Base-by-base conservation (phyloP, 2,888 invertebrate genomes). In the Cryptus viduatorius region DNA sequence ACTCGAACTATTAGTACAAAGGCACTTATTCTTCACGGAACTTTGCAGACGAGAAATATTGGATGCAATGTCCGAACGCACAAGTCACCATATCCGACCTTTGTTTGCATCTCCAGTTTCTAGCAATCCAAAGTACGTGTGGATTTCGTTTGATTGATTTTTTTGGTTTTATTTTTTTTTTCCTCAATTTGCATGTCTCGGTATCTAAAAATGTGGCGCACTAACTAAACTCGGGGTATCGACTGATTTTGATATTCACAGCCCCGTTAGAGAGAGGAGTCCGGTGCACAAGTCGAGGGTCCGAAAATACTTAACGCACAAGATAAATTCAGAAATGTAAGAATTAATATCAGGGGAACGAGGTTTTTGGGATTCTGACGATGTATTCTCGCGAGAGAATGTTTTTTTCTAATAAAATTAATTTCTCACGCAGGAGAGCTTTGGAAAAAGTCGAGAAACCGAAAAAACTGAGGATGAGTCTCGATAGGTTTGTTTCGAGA, bases 1-100 rank as follows among this genome's bases (percentile, higher is more conserved):
- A 71, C 71, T n/a, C 24, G 24, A 24, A n/a, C 59, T 24, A 72
- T 56, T 31, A 71, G 37, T 19, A 12, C 50, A 42, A 50, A 29
- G 48, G 48, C 24, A 46, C 61, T 72, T 24, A 61, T 31, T 19
- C 42, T 46, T 16, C 61, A 76, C 78, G 72, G 46, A 37, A 68
- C 68, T 86, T 95, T 94, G 87, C 94, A 96, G 96, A 94, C 95
- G 95, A 94, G 96, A 96, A 90, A 95, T 96, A 76, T 94, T 95
- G 76, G 94, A 95, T 89, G 94, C 94, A 89, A 94, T 96, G 89
- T 96, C 96, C 31, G 95, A 96, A 89, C 95, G 95, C 88, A 95
- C 95, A 86, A 79, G 50, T 92, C 94, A 82, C 88, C 94, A 83
- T 95, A 95, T 44, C 95, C 95, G 90, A 95, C 95, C 78, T 95